Conservation (phyloP, 2,113 vertebrate species). For the Formicarius rufipectus region DNA sequence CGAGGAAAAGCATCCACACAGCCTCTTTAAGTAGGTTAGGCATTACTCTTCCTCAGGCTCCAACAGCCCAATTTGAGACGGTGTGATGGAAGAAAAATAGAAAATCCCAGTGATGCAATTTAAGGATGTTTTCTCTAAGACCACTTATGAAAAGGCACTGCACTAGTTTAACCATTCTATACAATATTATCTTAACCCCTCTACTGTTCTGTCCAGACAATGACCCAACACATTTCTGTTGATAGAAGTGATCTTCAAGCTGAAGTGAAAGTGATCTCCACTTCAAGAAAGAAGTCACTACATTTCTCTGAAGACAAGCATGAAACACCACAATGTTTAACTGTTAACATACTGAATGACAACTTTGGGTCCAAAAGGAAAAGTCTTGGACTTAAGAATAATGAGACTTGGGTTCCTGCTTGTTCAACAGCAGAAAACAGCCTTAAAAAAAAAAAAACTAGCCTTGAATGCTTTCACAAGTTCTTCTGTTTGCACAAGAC, state of each 20-base stretch:
- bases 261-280: not conserved
- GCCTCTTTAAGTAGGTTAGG: conserved; percentile 8
- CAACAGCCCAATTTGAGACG: not conserved
- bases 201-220: not conserved
- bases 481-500: not conserved
- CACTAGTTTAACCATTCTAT: not conserved
- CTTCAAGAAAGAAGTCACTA: not conserved
- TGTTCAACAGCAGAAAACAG: not conserved
- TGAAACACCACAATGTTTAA: not conserved
- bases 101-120: not conserved
- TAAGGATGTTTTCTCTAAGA: not conserved
- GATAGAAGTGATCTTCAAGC: not conserved
- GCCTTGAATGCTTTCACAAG: not conserved
- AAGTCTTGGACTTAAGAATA: not conserved
- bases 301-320: not conserved
- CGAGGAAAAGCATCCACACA: not conserved
- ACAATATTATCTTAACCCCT: not conserved
- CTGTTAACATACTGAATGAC: not conserved
- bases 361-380: not conserved
- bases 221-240: not conserved
- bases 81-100: not conserved
- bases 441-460: not conserved
- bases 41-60: not conserved
- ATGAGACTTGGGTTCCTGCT: not conserved
- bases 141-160: not conserved